A percentile compares a stretch with the other conserved stretches of the same genome.
These are phyloP conservation scores for Sialia sialis DNA, from an alignment of 2,113 vertebrate genomes.

Conservation along the genomic window DNA sequence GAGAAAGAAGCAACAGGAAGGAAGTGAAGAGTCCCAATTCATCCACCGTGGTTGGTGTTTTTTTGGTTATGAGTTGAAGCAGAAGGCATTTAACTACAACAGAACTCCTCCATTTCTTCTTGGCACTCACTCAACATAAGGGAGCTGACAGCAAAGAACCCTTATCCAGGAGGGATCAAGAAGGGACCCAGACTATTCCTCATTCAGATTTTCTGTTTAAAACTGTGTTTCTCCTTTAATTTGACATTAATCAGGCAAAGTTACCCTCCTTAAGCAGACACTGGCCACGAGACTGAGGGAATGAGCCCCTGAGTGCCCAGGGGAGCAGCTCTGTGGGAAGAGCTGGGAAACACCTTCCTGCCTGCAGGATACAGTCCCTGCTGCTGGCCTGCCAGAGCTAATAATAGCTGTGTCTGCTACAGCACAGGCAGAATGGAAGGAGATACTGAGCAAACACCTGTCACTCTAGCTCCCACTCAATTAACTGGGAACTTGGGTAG, in stretches of 20 bases:
- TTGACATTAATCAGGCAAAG: neutral
- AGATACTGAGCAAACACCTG: neutral
- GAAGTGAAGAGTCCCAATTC: neutral
- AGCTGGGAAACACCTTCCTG: neutral
- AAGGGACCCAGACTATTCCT: neutral
- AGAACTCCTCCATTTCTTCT: slow-evolving; percentile 47
- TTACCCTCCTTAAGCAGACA: neutral
- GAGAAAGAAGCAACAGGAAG: neutral
- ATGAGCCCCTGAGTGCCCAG: neutral
- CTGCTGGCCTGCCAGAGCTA: neutral
- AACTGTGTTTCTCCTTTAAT: neutral
- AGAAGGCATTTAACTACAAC: slow-evolving; percentile 52
- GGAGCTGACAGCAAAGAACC: slow-evolving; percentile 55
- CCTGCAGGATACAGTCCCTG: fast-evolving
- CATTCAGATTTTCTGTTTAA: neutral
- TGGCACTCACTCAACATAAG: slow-evolving; percentile 38
- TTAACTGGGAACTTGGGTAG: neutral
- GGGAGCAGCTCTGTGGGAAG: neutral
- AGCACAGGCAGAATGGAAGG: neutral
- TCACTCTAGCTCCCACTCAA: neutral
- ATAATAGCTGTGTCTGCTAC: neutral
- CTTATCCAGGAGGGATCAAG: slow-evolving; percentile 49
- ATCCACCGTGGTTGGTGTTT: neutral
- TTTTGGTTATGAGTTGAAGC: slow-evolving; percentile 38
- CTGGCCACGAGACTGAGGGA: neutral